phyloP scores from a whole-genome alignment of 2,113 vertebrate genomes.

The Naja naja region DNA sequence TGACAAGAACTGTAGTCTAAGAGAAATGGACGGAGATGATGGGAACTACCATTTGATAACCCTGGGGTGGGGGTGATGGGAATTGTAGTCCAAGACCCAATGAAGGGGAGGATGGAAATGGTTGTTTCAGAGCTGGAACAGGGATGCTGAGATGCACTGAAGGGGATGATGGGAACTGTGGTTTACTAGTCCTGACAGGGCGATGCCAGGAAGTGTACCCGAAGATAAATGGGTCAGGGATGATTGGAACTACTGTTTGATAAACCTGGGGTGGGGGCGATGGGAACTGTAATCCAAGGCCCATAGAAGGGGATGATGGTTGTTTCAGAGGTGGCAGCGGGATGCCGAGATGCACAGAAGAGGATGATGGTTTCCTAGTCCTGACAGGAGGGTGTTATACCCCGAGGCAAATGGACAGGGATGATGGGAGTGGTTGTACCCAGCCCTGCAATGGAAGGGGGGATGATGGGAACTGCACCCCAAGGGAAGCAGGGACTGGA shows the following conservation, averaged over 20 bases:
- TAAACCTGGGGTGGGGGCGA: background rate
- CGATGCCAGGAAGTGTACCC: background rate
- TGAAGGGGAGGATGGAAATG: background rate
- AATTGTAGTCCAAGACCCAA: background rate
- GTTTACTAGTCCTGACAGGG: background rate
- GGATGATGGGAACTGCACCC: background rate
- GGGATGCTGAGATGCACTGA: background rate
- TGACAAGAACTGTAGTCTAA: background rate
- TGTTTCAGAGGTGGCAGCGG: background rate
- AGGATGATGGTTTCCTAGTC: background rate
- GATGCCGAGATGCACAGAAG: background rate
- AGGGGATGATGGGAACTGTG: background rate
- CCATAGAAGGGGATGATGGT: background rate
- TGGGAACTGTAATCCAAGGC: background rate
- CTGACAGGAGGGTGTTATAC: background rate
- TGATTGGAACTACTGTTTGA: background rate
- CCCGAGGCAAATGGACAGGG: background rate
- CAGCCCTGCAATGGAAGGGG: no score
- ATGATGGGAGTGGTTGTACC: background rate
- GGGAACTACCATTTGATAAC: background rate
- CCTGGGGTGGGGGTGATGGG: background rate
- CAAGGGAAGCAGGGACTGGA: background rate
- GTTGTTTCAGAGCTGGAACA: background rate
- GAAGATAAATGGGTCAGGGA: background rate
- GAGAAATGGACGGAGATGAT: background rate